phyloP scores from a whole-genome alignment of 2,888 invertebrate species.

The Trichogramma dendrolimi region DNA sequence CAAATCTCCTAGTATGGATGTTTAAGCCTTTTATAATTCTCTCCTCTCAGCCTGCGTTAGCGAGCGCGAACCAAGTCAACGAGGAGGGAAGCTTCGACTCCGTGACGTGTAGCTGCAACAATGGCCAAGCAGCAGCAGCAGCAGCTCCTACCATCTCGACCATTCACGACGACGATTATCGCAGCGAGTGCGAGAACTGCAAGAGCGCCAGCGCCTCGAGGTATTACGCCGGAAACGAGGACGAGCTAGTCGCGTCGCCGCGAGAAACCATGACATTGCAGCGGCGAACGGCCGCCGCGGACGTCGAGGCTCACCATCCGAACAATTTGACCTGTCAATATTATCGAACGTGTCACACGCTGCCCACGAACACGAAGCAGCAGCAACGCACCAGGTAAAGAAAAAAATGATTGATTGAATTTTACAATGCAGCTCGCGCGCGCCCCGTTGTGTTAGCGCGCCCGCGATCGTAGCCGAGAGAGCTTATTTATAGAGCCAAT shows the following conservation, averaged over 20 bases:
- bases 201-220: conserved; percentile 71
- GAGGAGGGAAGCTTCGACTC: conserved; percentile 51
- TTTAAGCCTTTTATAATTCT: neutral
- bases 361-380: conserved; percentile 62
- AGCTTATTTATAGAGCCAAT: neutral
- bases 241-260: conserved; percentile 55
- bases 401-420: neutral
- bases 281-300: conserved; percentile 56
- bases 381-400: conserved; percentile 53
- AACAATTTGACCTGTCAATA: conserved; percentile 52
- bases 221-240: conserved; percentile 60
- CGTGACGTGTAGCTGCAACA: conserved; percentile 47
- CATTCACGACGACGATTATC: conserved; percentile 62
- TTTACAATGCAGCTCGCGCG: neutral
- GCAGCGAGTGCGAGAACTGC: conserved; percentile 82
- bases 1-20: neutral
- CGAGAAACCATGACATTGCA: conserved; percentile 70
- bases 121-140: conserved; percentile 32
- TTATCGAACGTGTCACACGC: conserved; percentile 62
- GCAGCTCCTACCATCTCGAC: conserved; percentile 39
- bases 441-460: no score
- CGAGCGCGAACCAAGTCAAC: conserved; percentile 44
- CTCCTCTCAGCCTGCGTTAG: conserved; percentile 42
- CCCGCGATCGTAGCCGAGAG: neutral
- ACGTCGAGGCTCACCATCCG: conserved; percentile 37